phyloP scores from a whole-genome alignment of 1,140 invertebrate genomes.

The Nautilus pompilius region DNA sequence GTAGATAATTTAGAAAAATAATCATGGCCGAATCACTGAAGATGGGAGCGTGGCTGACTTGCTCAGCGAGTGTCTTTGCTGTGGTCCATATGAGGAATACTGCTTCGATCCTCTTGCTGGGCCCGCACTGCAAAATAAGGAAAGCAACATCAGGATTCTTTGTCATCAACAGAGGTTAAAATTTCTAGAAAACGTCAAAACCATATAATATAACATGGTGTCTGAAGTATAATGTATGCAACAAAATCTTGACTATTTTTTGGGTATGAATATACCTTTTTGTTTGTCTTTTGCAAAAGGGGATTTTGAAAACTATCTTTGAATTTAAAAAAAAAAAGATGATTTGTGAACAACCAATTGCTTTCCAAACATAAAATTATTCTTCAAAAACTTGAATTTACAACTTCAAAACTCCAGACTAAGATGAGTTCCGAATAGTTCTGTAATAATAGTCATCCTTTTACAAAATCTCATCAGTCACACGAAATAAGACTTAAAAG shows the following conservation, averaged over 20 bases:
- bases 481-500: background rate
- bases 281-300: background rate
- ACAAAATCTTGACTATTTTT: background rate
- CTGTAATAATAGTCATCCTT: background rate
- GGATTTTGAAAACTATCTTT: background rate
- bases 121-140: constrained; percentile 15
- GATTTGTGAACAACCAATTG: background rate
- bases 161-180: background rate
- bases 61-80: constrained; percentile 23
- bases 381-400: background rate
- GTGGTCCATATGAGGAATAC: constrained; percentile 43
- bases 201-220: background rate
- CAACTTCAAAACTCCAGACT: background rate
- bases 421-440: background rate
- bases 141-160: background rate
- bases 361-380: background rate
- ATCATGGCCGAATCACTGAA: no score
- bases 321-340: background rate
- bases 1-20: no score
- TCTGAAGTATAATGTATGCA: background rate
- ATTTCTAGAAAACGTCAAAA: background rate
- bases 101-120: constrained; percentile 38
- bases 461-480: no score
- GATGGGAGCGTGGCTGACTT: constrained; percentile 40
- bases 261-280: background rate